These are phyloP conservation scores for Gymnobelideus leadbeateri DNA, from an alignment of 2,113 vertebrate genomes.

Conservation along the genomic window DNA sequence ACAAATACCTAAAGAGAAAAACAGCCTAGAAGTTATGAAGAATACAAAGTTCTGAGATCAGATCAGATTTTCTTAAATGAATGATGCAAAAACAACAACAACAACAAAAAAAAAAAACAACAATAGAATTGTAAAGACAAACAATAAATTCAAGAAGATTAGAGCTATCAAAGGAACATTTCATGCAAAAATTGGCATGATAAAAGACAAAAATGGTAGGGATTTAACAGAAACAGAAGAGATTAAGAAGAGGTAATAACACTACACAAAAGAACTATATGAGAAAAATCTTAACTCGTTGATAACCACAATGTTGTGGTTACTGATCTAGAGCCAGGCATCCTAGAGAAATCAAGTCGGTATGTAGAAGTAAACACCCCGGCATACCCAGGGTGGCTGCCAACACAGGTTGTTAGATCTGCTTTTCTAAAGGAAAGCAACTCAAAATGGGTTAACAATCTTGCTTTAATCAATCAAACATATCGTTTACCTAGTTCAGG, in stretches of 20 bases:
- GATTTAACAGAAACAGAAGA: neutral
- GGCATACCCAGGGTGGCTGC: no score
- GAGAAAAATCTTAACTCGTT: neutral
- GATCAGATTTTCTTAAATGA: neutral
- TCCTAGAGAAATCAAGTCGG: neutral
- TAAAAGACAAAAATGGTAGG: neutral
- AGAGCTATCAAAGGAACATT: neutral
- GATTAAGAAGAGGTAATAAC: neutral
- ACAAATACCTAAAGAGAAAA: neutral
- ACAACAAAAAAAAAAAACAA: neutral
- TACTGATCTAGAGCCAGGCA: neutral
- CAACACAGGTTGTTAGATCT: no score
- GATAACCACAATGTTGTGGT: neutral
- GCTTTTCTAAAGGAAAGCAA: no score
- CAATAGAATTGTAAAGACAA: neutral
- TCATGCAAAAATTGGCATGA: neutral
- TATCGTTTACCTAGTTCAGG: no score
- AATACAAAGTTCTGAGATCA: neutral
- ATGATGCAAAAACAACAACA: no score
- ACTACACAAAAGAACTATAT: neutral
- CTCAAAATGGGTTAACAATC: no score
- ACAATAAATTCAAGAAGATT: neutral
- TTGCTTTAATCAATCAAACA: no score
- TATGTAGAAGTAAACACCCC: no score
- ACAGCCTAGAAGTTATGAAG: neutral